phyloP scores from a whole-genome alignment of 2,113 vertebrate genomes.

The Tauraco erythrolophus region DNA sequence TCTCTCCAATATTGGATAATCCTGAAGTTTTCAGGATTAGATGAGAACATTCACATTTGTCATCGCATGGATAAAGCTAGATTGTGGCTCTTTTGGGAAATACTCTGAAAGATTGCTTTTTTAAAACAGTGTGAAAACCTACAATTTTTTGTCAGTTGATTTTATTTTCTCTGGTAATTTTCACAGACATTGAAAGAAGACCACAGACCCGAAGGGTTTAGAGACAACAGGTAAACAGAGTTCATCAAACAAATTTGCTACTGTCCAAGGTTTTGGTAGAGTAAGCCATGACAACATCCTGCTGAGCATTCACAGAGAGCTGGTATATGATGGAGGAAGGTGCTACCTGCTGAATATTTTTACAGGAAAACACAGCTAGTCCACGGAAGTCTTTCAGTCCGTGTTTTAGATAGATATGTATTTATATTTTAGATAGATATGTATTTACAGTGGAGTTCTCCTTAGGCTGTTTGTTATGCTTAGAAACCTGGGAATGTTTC shows the following conservation, averaged over 20 bases:
- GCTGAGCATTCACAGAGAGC: neutral
- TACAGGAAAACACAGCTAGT: neutral
- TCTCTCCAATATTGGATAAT: neutral
- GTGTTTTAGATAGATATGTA: neutral
- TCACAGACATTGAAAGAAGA: neutral
- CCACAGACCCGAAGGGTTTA: accelerated
- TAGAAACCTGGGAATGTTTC: neutral
- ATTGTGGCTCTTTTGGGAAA: neutral
- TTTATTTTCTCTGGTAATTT: neutral
- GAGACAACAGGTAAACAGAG: too few relatives aligned
- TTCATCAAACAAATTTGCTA: neutral
- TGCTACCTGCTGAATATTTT: neutral
- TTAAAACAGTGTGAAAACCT: neutral
- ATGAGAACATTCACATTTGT: neutral
- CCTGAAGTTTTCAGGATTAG: neutral
- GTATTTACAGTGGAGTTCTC: neutral
- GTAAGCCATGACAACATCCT: neutral
- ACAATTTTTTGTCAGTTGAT: neutral
- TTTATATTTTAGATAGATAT: neutral
- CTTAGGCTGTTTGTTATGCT: neutral
- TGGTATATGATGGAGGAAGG: neutral
- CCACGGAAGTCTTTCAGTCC: neutral
- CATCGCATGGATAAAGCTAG: neutral
- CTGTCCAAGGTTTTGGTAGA: neutral
- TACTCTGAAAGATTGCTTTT: neutral